Percentiles rank a stretch among this genome's conserved stretches.
phyloP scores from a whole-genome alignment of 2,888 invertebrate species.

The Oligia fasciuncula region DNA sequence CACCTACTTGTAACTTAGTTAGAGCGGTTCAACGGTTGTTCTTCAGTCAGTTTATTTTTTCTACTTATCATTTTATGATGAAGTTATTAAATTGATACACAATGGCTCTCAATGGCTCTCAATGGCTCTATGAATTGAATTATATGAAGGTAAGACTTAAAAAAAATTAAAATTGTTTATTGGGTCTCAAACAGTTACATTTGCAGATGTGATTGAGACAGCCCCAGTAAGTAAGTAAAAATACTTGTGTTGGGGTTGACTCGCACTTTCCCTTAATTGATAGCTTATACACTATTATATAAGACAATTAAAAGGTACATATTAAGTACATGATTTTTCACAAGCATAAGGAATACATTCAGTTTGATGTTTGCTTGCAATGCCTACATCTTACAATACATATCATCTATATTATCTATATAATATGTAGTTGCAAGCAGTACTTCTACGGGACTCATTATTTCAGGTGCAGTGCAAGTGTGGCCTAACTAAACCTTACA shows the following conservation, averaged over 20 bases:
- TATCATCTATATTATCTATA: background rate
- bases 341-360: background rate
- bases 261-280: too few species aligned
- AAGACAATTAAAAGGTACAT: background rate
- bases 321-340: background rate
- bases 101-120: too few species aligned
- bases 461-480: constrained; percentile 3
- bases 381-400: too few species aligned
- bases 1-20: background rate
- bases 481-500: background rate
- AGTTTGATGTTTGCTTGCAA: background rate
- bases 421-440: background rate
- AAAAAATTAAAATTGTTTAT: too few species aligned
- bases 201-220: too few species aligned
- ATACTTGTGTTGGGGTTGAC: too few species aligned
- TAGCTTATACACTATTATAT: too few species aligned
- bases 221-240: too few species aligned
- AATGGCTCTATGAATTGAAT: background rate
- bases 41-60: background rate
- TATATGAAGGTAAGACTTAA: background rate
- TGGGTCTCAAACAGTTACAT: too few species aligned
- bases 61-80: background rate
- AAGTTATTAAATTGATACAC: background rate
- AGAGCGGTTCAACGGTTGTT: background rate
- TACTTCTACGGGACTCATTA: background rate